phyloP scores from a whole-genome alignment of 2,113 vertebrate species.

The Capreolus pygargus region DNA sequence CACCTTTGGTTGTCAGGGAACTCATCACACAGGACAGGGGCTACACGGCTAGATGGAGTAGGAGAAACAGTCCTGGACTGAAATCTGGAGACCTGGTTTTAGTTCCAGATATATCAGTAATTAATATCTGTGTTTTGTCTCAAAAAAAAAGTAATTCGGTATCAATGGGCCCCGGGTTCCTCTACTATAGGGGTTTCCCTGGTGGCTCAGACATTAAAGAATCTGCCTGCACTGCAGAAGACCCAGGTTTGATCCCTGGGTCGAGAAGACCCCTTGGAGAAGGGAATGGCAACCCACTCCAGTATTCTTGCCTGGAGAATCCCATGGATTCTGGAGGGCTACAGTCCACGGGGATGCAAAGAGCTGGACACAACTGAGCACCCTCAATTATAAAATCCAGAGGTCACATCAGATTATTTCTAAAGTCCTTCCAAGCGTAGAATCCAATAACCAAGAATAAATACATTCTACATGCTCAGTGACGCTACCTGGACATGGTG shows the following conservation, averaged over 20 bases:
- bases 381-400: not conserved
- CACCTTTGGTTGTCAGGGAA: not conserved
- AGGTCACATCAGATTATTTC: slow-evolving; percentile 6
- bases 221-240: not conserved
- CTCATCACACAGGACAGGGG: not conserved
- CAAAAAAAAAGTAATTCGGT: not conserved
- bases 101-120: not conserved
- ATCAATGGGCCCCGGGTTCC: not conserved
- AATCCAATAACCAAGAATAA: slow-evolving; percentile 5
- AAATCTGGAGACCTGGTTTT: not conserved
- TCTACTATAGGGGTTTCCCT: not conserved
- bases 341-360: not conserved
- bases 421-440: not conserved
- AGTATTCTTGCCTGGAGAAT: not conserved
- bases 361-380: not conserved
- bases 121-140: not conserved
- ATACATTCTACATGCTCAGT: not conserved
- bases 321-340: not conserved
- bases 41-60: not conserved
- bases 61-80: not conserved
- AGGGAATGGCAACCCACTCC: not conserved
- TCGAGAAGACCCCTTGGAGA: not conserved
- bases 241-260: not conserved
- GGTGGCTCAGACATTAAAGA: not conserved
- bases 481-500: not conserved